phyloP scores from a whole-genome alignment of 2,888 invertebrate genomes.

The Sphinx pinastri region DNA sequence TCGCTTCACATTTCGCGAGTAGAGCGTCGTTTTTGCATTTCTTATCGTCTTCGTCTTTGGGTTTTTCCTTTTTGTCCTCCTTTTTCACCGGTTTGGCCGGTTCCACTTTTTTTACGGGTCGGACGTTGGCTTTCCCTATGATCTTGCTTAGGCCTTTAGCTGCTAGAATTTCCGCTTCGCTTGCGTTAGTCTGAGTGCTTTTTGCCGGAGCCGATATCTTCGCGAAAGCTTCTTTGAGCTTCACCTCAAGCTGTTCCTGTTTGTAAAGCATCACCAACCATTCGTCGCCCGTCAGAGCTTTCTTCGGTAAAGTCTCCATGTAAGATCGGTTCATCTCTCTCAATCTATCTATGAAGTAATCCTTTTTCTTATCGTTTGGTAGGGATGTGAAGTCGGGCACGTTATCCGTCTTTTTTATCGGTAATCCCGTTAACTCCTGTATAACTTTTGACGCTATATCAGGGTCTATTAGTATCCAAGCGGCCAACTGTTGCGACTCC shows the following conservation, averaged over 20 bases:
- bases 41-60: conserved; percentile 43
- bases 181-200: conserved; percentile 50
- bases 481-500: conserved; percentile 63
- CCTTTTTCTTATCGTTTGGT: conserved; percentile 58
- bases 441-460: conserved; percentile 67
- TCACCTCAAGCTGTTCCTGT: conserved; percentile 66
- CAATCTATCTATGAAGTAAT: conserved; percentile 65
- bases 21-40: conserved; percentile 62
- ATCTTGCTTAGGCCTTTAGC: conserved; percentile 77
- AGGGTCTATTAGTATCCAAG: conserved; percentile 67
- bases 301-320: conserved; percentile 70
- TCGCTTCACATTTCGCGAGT: conserved; percentile 70
- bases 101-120: conserved; percentile 53
- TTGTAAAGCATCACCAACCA: conserved; percentile 73
- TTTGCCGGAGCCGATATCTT: conserved; percentile 54
- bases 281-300: conserved; percentile 65
- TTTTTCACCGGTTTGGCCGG: conserved; percentile 47
- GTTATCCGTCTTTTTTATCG: conserved; percentile 53
- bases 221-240: conserved; percentile 60
- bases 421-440: conserved; percentile 67
- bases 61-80: conserved; percentile 33
- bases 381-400: conserved; percentile 57
- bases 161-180: conserved; percentile 76
- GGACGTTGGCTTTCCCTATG: conserved; percentile 65
- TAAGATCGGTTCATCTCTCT: conserved; percentile 66